Evolutionary conservation across 2,888 invertebrate species (phyloP).

Genomic region (Disparrhopalites patrizii): DNA sequence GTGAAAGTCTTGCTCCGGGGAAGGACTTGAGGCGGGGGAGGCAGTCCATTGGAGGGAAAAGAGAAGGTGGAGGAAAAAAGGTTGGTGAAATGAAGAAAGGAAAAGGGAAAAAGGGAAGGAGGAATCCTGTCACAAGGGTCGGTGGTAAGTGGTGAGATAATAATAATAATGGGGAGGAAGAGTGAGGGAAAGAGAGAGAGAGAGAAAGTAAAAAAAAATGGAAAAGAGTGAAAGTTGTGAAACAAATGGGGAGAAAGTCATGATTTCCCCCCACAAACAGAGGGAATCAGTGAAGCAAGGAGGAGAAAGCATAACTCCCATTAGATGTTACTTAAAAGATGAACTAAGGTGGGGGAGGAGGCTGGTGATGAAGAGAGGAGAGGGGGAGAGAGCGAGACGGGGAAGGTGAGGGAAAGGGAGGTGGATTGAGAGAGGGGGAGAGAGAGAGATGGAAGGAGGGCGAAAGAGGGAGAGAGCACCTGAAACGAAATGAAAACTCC

Average conservation of each 20-base stretch:
- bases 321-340: conserved; percentile 20
- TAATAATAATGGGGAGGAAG: too few species aligned
- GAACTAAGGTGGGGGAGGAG: background rate
- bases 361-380: too few species aligned
- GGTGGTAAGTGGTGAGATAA: too few species aligned
- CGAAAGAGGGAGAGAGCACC: conserved; percentile 15
- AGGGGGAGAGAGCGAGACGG: too few species aligned
- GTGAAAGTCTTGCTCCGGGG: too few species aligned
- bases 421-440: background rate
- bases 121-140: too few species aligned
- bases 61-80: background rate
- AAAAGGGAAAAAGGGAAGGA: background rate
- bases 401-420: too few species aligned
- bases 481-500: conserved; percentile 24
- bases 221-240: background rate
- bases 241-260: background rate
- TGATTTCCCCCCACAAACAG: background rate
- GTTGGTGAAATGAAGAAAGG: background rate
- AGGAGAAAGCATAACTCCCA: conserved; percentile 18
- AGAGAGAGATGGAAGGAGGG: background rate
- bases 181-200: too few species aligned
- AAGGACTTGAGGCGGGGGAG: too few species aligned
- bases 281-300: conserved; percentile 4
- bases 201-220: background rate
- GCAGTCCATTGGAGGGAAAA: too few species aligned